Evolutionary conservation across 2,888 invertebrate genomes (phyloP), one percentile per base, ranked within the genome.

Genomic region (Cheilosia soror): DNA sequence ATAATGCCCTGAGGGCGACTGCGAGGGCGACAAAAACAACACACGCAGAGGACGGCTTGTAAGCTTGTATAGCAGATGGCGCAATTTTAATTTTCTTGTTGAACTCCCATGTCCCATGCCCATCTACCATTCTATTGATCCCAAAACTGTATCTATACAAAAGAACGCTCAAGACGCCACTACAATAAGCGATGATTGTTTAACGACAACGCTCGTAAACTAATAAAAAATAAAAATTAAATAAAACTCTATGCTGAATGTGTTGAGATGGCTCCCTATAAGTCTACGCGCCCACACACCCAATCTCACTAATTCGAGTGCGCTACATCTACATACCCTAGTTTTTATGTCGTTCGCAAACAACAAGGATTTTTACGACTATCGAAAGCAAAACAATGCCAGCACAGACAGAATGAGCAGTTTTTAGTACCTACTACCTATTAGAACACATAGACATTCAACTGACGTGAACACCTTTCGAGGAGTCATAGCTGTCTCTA

Each of bases 151-250:
- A 51, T 62, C 55, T 53, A 65, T 29, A 58, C 57, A 79, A 79
- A 57, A 63, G 47, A 66, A 57, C 63, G 63, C 40, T 84, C 66
- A 66, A 85, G 84, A 85, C 84, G 84, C 84, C 84, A 81, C 80
- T 85, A 85, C 84, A 85, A 85, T 85, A 80, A 80, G 80, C 80
- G 81, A 80, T 85, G 84, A 85, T 85, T 81, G 81, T 81, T 85
- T 85, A 85, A 85, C 81, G 84, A 85, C 80, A 66, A 9, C 20
- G 71, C 80, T 81, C 84, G 81, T 85, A 76, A 85, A 85, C 76
- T 47, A 40, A 66, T 65, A 58, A 65, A 65, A 75, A 82, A 71
- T 62, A 1, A 37, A 58, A 75, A 63, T 29, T 65, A 58, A 77
- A 71, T 69, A 57, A 63, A 63, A 73, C 63, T 72, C 40, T 44